phyloP scores from a whole-genome alignment of 2,888 invertebrate species.

The Machimus rusticus region DNA sequence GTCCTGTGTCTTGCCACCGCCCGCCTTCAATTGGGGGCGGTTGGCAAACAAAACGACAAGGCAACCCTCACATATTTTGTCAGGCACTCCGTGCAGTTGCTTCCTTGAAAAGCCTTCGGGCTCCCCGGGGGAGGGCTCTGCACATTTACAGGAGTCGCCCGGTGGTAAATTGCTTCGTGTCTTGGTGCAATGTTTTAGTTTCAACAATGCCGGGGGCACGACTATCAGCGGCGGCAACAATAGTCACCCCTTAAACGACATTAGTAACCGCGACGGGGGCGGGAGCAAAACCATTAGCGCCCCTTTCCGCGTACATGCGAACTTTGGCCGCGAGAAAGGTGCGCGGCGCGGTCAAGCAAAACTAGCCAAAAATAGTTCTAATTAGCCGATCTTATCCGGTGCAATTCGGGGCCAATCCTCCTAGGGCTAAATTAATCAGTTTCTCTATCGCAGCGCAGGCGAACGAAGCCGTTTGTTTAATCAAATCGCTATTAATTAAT shows the following conservation, averaged over 20 bases:
- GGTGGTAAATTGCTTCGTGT: slow-evolving; percentile 31
- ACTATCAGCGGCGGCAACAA: background rate
- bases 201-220: background rate
- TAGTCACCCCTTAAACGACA: background rate
- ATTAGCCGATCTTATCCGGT: background rate
- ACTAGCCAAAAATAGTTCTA: background rate
- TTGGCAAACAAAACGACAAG: background rate
- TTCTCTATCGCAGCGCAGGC: background rate
- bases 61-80: slow-evolving; percentile 4
- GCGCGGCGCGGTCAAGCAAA: background rate
- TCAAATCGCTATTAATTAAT: slow-evolving; percentile 18
- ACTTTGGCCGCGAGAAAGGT: background rate
- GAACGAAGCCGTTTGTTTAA: background rate
- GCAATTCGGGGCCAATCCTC: slow-evolving; percentile 19
- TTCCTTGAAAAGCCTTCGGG: background rate
- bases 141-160: background rate
- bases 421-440: background rate
- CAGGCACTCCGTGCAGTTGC: background rate
- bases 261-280: background rate
- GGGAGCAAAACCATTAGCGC: background rate
- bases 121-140: background rate
- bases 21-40: background rate
- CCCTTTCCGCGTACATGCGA: background rate
- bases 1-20: background rate
- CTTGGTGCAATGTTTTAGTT: slow-evolving; percentile 31